Evolutionary conservation across 92 coral and sea anemone genomes (phyloP).

Genomic region (Epizoanthus stellaris): DNA sequence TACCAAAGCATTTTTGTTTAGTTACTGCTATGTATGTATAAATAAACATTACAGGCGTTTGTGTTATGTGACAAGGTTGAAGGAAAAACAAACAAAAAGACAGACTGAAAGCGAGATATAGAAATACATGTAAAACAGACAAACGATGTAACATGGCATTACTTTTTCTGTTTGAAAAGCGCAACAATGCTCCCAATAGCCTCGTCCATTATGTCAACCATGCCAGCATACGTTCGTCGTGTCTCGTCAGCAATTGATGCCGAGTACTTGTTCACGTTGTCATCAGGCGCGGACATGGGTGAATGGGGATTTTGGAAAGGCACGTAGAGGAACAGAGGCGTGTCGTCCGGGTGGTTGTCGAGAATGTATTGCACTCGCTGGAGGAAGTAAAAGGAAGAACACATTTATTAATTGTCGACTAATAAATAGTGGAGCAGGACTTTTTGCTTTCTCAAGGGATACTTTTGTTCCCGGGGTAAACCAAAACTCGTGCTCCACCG

Average conservation of each 20-base stretch:
- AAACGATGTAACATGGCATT: background rate
- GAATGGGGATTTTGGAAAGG: conserved; percentile 52
- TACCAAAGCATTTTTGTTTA: no score
- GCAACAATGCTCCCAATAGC: conserved; percentile 48
- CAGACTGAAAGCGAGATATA: no score
- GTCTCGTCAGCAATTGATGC: conserved; percentile 6
- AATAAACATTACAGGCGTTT: no score
- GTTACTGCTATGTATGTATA: no score
- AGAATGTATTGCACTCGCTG: background rate
- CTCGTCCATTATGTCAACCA: conserved; percentile 31
- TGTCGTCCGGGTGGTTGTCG: conserved; percentile 8
- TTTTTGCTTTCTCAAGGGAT: no score
- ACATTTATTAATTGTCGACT: no score
- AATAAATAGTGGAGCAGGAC: no score
- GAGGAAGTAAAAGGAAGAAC: background rate
- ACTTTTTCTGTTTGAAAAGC: conserved; percentile 28
- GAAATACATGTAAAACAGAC: no score
- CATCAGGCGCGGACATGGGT: conserved; percentile 49
- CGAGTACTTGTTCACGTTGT: conserved; percentile 28
- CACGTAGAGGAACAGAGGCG: conserved; percentile 45
- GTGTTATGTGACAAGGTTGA: no score
- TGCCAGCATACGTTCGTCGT: conserved; percentile 58
- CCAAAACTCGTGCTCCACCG: no score
- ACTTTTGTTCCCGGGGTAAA: no score
- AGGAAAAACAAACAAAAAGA: no score